Evolutionary conservation across 2,888 invertebrate species (phyloP).

Genomic region (Watsonalla cultraria): DNA sequence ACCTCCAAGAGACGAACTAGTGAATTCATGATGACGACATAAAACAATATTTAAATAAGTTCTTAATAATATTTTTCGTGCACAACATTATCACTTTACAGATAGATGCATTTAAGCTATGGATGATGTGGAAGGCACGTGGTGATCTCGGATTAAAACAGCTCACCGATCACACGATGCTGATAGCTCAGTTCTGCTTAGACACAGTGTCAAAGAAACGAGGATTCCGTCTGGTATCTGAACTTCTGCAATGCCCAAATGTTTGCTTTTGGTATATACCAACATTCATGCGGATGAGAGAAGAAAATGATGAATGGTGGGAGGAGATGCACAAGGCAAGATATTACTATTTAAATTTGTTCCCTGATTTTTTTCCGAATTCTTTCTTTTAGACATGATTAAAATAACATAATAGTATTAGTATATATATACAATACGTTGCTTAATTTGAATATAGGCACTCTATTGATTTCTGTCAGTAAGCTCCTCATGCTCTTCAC

Average conservation of each 20-base stretch:
- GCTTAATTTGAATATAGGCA: too few relatives aligned
- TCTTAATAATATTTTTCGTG: too few relatives aligned
- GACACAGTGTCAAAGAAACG: slow-evolving; percentile 66
- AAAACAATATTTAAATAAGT: too few relatives aligned
- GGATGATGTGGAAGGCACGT: slow-evolving; percentile 94
- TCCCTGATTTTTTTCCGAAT: slow-evolving; percentile 35
- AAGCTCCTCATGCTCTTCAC: too few relatives aligned
- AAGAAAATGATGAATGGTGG: slow-evolving; percentile 73
- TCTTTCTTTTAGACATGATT: too few relatives aligned
- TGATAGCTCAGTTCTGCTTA: slow-evolving; percentile 78
- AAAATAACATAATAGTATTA: neutral
- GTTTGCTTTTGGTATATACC: slow-evolving; percentile 95
- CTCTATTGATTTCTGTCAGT: too few relatives aligned
- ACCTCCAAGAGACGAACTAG: too few relatives aligned
- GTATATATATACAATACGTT: too few relatives aligned
- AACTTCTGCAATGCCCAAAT: slow-evolving; percentile 85
- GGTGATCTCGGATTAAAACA: slow-evolving; percentile 80
- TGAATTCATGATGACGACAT: too few relatives aligned
- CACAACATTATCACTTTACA: slow-evolving; percentile 28
- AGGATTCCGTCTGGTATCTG: slow-evolving; percentile 80
- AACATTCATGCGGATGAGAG: slow-evolving; percentile 59
- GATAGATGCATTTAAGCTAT: slow-evolving; percentile 94
- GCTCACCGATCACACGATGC: slow-evolving; percentile 82
- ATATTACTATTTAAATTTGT: neutral
- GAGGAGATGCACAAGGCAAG: slow-evolving; percentile 69